Evolutionary conservation across 2,113 vertebrate genomes (phyloP).

Genomic region (Austrofundulus limnaeus): DNA sequence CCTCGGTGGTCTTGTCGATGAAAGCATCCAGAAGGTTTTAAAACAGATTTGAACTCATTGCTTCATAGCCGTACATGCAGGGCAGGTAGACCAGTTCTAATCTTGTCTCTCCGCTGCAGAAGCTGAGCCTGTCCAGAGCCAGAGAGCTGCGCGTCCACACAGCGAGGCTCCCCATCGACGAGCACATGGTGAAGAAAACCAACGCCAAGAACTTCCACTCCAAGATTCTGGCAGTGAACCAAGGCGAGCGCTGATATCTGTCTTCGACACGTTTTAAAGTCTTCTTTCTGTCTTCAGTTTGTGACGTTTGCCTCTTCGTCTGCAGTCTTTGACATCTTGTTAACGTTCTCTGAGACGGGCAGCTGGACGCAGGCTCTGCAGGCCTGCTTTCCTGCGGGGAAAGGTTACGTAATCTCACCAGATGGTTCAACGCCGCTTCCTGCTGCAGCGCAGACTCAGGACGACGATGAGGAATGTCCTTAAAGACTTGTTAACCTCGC

Average conservation of each 20-base stretch:
- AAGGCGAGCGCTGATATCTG: constrained; percentile 74
- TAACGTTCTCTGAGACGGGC: constrained; percentile 59
- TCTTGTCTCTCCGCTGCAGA: constrained; percentile 69
- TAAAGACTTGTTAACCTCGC: too few relatives aligned
- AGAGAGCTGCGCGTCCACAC: constrained; percentile 76
- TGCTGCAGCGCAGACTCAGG: not conserved
- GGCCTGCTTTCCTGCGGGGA: constrained; percentile 71
- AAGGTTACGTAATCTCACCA: constrained; percentile 65
- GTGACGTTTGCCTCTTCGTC: not conserved
- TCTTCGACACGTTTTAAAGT: not conserved
- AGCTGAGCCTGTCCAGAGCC: constrained; percentile 84
- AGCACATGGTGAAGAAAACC: constrained; percentile 85
- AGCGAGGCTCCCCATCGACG: constrained; percentile 87
- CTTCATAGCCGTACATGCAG: too few relatives aligned
- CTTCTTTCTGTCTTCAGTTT: not conserved
- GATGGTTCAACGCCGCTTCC: not conserved
- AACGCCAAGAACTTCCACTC: constrained; percentile 90
- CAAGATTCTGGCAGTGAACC: constrained; percentile 89
- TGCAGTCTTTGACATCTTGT: constrained; percentile 78
- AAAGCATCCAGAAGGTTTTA: constrained; percentile 91
- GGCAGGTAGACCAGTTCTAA: too few relatives aligned
- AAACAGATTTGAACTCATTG: too few relatives aligned
- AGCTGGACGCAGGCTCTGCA: constrained; percentile 74
- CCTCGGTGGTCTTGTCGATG: constrained; percentile 93
- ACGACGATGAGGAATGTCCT: too few relatives aligned